phyloP scores from a whole-genome alignment of 2,888 invertebrate species.

The Tipula unca region DNA sequence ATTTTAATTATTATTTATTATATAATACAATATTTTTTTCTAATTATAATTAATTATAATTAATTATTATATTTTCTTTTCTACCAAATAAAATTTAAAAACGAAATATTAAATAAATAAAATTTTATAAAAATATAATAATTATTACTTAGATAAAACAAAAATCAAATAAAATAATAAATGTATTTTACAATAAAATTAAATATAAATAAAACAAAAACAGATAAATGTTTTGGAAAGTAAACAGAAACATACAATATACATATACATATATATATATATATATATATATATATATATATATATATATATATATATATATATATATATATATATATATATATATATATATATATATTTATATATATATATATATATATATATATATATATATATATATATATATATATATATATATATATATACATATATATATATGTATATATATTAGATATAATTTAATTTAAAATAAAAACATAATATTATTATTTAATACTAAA shows the following conservation, averaged over 20 bases:
- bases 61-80: not conserved
- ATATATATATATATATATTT: not conserved
- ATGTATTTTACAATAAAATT: not conserved
- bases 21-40: not conserved
- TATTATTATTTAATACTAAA: not conserved
- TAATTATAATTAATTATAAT: not conserved
- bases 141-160: constrained; percentile 8
- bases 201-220: not conserved
- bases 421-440: not conserved
- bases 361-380: not conserved
- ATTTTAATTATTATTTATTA: not conserved
- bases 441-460: not conserved
- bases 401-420: not conserved
- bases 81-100: not conserved
- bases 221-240: not conserved
- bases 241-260: not conserved
- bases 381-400: no score
- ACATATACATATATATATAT: not conserved
- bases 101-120: not conserved
- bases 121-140: not conserved
- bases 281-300: not conserved
- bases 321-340: not conserved
- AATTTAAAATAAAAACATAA: not conserved
- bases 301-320: not conserved
- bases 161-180: not conserved